These are phyloP conservation scores for Hymenopus coronatus DNA, from an alignment of 2,888 invertebrate species.

Conservation along the genomic window DNA sequence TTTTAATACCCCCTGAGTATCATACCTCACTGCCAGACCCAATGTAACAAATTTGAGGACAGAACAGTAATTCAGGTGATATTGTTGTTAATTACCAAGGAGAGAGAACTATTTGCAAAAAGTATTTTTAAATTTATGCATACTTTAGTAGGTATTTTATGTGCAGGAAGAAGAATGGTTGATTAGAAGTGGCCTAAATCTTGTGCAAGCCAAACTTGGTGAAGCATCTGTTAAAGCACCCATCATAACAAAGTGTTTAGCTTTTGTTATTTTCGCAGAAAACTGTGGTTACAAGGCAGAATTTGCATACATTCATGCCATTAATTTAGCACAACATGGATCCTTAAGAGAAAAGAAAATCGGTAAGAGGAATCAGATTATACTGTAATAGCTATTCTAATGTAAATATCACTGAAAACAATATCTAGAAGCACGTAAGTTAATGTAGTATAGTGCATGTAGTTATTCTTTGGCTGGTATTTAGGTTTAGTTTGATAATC, in stretches of 20 bases:
- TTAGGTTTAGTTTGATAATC: too few species aligned
- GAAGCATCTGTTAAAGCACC: slow-evolving; percentile 29
- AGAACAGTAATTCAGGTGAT: too few species aligned
- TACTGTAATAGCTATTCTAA: background rate
- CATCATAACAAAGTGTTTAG: slow-evolving; percentile 29
- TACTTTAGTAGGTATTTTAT: background rate
- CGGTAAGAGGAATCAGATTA: slow-evolving; percentile 22
- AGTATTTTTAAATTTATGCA: background rate
- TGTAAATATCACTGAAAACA: background rate
- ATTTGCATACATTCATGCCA: slow-evolving; percentile 35
- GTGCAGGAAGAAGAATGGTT: slow-evolving; percentile 33
- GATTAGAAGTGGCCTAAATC: slow-evolving; percentile 27
- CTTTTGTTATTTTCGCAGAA: slow-evolving; percentile 34
- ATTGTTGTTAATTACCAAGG: too few species aligned
- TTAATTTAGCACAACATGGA: slow-evolving; percentile 33
- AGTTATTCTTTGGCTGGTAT: too few species aligned
- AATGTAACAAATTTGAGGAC: too few species aligned
- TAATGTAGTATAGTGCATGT: too few species aligned
- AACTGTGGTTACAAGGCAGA: slow-evolving; percentile 33
- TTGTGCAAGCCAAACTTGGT: slow-evolving; percentile 29
- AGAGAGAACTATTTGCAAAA: too few species aligned
- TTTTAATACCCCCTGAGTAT: too few species aligned
- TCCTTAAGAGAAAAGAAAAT: slow-evolving; percentile 34
- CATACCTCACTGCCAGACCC: too few species aligned
- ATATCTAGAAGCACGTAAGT: background rate